Conservation (phyloP, 2,797 vertebrate genomes). For the Neosalanx taihuensis region DNA sequence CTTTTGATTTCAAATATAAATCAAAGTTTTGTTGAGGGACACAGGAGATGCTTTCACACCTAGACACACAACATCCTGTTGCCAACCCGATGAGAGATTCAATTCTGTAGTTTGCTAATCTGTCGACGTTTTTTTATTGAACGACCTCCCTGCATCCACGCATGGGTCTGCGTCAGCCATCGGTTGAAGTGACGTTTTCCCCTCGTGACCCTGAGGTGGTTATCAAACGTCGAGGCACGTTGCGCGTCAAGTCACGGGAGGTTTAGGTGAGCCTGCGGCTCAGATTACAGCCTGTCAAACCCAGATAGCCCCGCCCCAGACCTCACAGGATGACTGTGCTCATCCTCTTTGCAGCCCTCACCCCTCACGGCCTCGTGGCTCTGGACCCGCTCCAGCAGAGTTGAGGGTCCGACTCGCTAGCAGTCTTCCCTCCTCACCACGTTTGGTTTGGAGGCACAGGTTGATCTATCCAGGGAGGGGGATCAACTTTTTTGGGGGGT, state of each 20-base stretch:
- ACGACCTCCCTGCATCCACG: too few relatives aligned
- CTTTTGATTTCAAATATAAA: neutral
- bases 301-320: conserved; percentile 5
- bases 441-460: too few relatives aligned
- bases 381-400: conserved; percentile 22
- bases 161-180: too few relatives aligned
- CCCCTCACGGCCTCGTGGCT: conserved; percentile 19
- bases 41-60: too few relatives aligned
- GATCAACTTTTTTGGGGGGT: too few relatives aligned
- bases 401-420: neutral
- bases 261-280: conserved; percentile 32
- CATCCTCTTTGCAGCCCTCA: conserved; percentile 55
- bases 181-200: neutral
- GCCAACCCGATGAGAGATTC: too few relatives aligned
- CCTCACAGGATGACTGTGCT: conserved; percentile 46
- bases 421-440: too few relatives aligned
- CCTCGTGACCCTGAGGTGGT: conserved; percentile 5
- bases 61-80: too few relatives aligned
- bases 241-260: conserved; percentile 16
- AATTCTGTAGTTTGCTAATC: too few relatives aligned
- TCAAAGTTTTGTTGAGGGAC: neutral
- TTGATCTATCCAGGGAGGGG: too few relatives aligned
- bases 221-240: conserved; percentile 28
- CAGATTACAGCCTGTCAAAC: conserved; percentile 43
- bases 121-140: too few relatives aligned